Base-by-base conservation (phyloP, 1,140 invertebrate genomes). In the Pseudoatta argentina region DNA sequence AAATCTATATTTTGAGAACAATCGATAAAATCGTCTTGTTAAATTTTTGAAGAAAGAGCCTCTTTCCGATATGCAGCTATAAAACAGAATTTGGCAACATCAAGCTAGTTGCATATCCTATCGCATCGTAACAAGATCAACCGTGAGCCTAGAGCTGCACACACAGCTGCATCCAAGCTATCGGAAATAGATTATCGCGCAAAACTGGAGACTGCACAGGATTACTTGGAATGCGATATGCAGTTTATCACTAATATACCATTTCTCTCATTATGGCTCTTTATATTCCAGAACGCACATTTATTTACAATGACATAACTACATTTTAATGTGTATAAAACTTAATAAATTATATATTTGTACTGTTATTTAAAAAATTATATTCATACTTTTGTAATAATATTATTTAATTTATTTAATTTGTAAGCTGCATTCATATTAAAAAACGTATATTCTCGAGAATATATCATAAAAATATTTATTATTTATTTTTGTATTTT, bases 131-230 rank as follows among this genome's bases (percentile, higher is more conserved):
- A 86, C 64, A 53, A 86, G 76, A 79, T 81, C 63, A 76, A 18
- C 53, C 64, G 39, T 67, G 76, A 39, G 5, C 5, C 30, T 34
- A 0, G 30, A 86, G 27, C 53, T 61, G 39, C 64, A 44, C 39
- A 44, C 39, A 44, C 8, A 71, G 53, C 64, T 86, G 64, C 63
- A 86, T 61, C 21, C 85, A 69, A 69, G 27, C 64, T 48, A 79
- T 86, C 64, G 77, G 64, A 67, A 69, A 86, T 39, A 79, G 73
- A 85, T 85, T 85, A 85, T 67, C 63, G 59, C 39, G 72, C 83
- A 64, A 85, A 83, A 85, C 30, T 78, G 39, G 83, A 85, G 63
- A 79, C 61, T 39, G 48, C 39, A 7, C 24, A 16, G 18, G 69
- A 83, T 83, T 75, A 61, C 27, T 61, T n/a, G 27, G 16, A 27